Conservation (phyloP, 2,113 vertebrate species). For the Enhydra lutris region DNA sequence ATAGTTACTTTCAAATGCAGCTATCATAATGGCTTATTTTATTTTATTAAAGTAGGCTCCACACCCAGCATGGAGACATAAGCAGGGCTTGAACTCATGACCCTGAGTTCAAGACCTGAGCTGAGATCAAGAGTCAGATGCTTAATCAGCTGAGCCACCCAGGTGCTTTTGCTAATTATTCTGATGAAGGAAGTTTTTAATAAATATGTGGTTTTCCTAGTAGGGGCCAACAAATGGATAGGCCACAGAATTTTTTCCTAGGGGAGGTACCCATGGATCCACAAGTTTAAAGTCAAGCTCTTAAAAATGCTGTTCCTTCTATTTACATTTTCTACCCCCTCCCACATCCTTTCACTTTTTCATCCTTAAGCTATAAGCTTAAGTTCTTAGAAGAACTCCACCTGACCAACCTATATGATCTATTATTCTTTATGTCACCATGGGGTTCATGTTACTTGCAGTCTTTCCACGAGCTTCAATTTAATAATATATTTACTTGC, state of each 20-base stretch:
- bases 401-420: not conserved
- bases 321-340: not conserved
- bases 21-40: not conserved
- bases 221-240: not conserved
- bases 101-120: not conserved
- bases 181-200: not conserved
- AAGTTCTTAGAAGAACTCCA: not conserved
- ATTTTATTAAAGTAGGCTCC: not conserved
- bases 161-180: not conserved
- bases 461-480: not conserved
- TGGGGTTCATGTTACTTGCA: not conserved
- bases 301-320: not conserved
- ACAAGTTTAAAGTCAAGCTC: not conserved
- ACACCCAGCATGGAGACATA: not conserved
- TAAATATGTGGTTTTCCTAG: not conserved
- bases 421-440: not conserved
- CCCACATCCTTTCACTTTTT: not conserved
- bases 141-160: not conserved
- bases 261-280: not conserved
- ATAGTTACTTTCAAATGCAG: not conserved
- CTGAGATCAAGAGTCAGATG: not conserved
- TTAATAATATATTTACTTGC: not conserved
- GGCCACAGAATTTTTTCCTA: not conserved
- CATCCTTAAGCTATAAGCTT: not conserved
- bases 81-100: not conserved